Evolutionary conservation across 2,888 invertebrate genomes (phyloP), one percentile per base, ranked within the genome.

Genomic region (Sialis fuliginosa): DNA sequence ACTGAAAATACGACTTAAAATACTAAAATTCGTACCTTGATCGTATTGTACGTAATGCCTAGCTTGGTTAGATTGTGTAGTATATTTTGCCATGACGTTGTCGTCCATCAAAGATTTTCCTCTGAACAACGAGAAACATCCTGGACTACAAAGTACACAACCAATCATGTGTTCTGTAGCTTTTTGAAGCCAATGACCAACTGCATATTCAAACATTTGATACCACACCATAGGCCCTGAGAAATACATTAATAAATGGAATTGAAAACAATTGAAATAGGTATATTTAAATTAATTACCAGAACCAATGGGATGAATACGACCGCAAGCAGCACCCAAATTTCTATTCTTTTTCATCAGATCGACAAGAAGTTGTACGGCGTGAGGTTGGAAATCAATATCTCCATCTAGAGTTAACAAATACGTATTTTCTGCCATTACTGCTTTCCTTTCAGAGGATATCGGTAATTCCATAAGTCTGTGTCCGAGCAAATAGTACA

Each of bases 141-240:
- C 96, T 31, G 97, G 97, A 66, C 92, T 91, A 79, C 97, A 97
- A 58, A 97, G 84, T 58, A 97, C 96, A 67, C 97, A 98, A 44
- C 98, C 98, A 62, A 98, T 95, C 84, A 98, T 96, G 65, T 98
- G 98, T 64, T 98, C 98, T 1, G 98, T 96, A 35, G 98, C 96
- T 68, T 98, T 98, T 72, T 98, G 97, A 59, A 98, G 83, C 98
- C 97, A 98, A 81, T 98, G 97, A 59, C 97, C 97, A 60, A 98
- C 92, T 41, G 98, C 97, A 65, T 98, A 98, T 67, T 98, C 97
- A 67, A 98, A 98, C 73, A 91, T 82, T 66, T 98, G 98, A 65
- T 98, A 98, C 96, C 97, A 97, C 48, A 93, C 93, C 95, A 97
- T 96, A 1, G 92, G 89, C 48, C 96, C 91, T 72, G 61, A 40